Percentiles rank a stretch among this genome's conserved stretches.
These are phyloP conservation scores for Acleris cristana DNA, from an alignment of 2,888 invertebrate genomes.

Conservation along the genomic window DNA sequence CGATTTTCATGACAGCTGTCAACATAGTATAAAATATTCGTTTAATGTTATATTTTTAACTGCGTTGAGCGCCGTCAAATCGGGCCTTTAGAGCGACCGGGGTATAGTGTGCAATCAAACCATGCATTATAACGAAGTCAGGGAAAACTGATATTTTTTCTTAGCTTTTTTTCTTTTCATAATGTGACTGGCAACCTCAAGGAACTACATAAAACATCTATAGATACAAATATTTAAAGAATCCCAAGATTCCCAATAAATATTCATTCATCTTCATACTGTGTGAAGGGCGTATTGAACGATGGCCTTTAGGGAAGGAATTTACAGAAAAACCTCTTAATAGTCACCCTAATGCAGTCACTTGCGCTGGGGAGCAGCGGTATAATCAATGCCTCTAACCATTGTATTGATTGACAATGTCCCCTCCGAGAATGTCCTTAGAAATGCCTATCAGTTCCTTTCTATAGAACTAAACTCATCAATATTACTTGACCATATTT, in stretches of 20 bases:
- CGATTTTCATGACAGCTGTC: no score
- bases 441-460: conserved; percentile 5
- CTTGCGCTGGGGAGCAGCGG: conserved; percentile 14
- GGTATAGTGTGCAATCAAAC: no score
- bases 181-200: no score
- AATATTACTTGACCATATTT: not conserved
- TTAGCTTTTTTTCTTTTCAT: no score
- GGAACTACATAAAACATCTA: no score
- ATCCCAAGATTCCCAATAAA: conserved; percentile 18
- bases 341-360: conserved; percentile 31
- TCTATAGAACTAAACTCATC: no score
- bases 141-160: no score
- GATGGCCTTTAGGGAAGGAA: conserved; percentile 25
- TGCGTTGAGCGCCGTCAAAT: no score
- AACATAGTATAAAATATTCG: no score
- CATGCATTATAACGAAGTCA: no score
- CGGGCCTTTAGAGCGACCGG: no score
- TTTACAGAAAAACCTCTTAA: conserved; percentile 27
- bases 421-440: conserved; percentile 22
- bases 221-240: conserved; percentile 2
- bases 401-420: conserved; percentile 35
- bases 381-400: conserved; percentile 28
- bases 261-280: conserved; percentile 31
- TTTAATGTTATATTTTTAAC: no score
- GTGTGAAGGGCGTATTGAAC: conserved; percentile 24